These are phyloP conservation scores for Zeuzera pyrina DNA, from an alignment of 2,888 invertebrate species.

Conservation along the genomic window DNA sequence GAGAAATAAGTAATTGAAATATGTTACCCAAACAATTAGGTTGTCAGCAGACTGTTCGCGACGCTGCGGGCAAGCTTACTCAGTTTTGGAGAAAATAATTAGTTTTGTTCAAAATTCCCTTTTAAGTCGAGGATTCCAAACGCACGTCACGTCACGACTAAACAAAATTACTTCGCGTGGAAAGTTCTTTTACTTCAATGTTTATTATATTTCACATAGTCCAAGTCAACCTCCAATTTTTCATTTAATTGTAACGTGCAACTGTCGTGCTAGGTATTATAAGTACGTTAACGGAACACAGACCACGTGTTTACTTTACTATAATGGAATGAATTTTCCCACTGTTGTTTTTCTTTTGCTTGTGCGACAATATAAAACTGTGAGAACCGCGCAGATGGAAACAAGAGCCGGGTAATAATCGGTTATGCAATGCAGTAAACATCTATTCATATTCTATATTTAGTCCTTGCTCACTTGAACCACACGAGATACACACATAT, in stretches of 20 bases:
- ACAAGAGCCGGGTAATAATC: slow-evolving; percentile 50
- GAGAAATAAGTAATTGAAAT: slow-evolving; percentile 40
- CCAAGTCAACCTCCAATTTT: too few species aligned
- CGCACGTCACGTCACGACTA: slow-evolving; percentile 26
- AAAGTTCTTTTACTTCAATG: too few species aligned
- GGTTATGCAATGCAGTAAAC: slow-evolving; percentile 46
- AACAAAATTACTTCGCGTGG: too few species aligned
- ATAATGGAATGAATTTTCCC: slow-evolving; percentile 32
- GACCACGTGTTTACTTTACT: slow-evolving; percentile 29
- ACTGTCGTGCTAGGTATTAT: too few species aligned
- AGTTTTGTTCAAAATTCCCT: slow-evolving; percentile 37
- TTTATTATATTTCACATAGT: too few species aligned
- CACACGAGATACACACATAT: too few species aligned
- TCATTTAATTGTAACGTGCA: too few species aligned
- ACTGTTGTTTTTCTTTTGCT: slow-evolving; percentile 44
- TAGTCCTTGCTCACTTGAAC: too few species aligned
- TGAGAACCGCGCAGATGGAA: slow-evolving; percentile 38
- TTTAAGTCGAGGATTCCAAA: slow-evolving; percentile 26
- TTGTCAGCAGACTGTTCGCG: slow-evolving; percentile 31
- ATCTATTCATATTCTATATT: too few species aligned
- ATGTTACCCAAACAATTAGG: slow-evolving; percentile 45
- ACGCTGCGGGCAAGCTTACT: slow-evolving; percentile 19
- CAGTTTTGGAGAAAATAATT: slow-evolving; percentile 47
- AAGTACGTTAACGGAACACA: too few species aligned
- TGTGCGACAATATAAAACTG: slow-evolving; percentile 36